These are phyloP conservation scores for Halotydeus destructor DNA, from an alignment of 1,140 invertebrate species.

Conservation along the genomic window DNA sequence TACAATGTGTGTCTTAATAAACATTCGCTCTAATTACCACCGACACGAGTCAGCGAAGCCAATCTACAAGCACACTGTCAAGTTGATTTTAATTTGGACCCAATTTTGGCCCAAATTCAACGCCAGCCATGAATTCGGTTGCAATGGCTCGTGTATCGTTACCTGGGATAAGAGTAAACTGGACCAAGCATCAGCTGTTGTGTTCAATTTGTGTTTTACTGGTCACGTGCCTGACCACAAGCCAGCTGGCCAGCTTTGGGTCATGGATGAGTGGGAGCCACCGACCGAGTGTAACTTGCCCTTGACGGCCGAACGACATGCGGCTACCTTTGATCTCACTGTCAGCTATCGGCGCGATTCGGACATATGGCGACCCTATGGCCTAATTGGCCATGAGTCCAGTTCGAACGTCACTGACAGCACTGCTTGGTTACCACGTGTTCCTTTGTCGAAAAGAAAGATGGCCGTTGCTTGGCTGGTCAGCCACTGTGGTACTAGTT, in stretches of 20 bases:
- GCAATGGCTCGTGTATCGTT: too few species aligned
- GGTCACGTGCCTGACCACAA: constrained; percentile 21
- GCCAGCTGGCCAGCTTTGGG: constrained; percentile 14
- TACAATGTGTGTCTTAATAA: too few species aligned
- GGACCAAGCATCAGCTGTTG: too few species aligned
- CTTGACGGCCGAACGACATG: constrained; percentile 3
- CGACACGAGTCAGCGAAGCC: too few species aligned
- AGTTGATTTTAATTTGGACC: too few species aligned
- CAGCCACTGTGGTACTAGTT: constrained; percentile 35
- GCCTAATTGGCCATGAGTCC: constrained; percentile 13
- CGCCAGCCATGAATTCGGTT: too few species aligned
- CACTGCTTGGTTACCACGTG: not conserved
- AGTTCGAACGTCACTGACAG: constrained; percentile 7
- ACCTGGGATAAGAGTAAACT: too few species aligned
- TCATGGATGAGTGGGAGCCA: constrained; percentile 17
- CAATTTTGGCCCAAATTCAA: too few species aligned
- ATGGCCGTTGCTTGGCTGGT: constrained; percentile 36
- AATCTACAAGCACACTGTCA: too few species aligned
- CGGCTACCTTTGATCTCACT: constrained; percentile 44
- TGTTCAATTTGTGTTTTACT: too few species aligned
- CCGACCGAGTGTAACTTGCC: constrained; percentile 15
- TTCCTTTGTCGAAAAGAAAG: constrained; percentile 15
- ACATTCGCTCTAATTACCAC: too few species aligned
- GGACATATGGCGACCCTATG: constrained; percentile 26
- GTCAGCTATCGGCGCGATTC: constrained; percentile 34